Base-by-base conservation (phyloP, 30 jellyfish, hydroid and myxozoan genomes). In the Chrysaora quinquecirrha region DNA sequence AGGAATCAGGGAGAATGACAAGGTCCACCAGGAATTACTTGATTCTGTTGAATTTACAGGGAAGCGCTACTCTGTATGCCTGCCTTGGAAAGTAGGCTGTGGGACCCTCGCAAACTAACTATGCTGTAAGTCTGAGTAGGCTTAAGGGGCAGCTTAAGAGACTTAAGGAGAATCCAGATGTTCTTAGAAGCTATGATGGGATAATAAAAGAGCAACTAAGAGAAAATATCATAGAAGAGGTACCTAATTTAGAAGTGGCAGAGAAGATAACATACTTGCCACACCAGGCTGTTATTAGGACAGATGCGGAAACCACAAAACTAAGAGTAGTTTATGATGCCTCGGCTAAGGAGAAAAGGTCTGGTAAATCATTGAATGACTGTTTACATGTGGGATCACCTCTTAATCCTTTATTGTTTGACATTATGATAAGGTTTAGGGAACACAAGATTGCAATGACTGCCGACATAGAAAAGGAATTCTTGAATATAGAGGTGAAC, bases 11-110 rank as follows among this genome's bases (percentile, higher is more conserved):
- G 78, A 30, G 61, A 78, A 46, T 30, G 73, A 32, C 3, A 61
- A 60, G 10, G 68, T 34, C 3, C 88, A 76, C 14, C 66, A 25
- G 52, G 52, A 56, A n/a, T 76, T 56, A 33, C 56, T 19, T 56
- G 88, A 76, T 30, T 18, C 29, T 34, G 56, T 76, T n/a, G 47
- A 19, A 30, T 76, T 76, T 67, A 60, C 62, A 27, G 88, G 88
- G n/a, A 63, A 9, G 1, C 70, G 88, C 1, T 76, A 54, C n/a
- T 30, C 66, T 12, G 80, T 60, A 27, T 56, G 64, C 14, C 70
- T 76, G 30, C 88, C 88, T 11, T 56, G 78, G 79, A 76, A 76
- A 62, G 47, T 54, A 23, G 88, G 54, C 14, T 14, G 14, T 38
- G 54, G 54, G n/a, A 3, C 54, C 54, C 54, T 38, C 14, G 54